A percentile compares a stretch with the other conserved stretches of the same genome.
Evolutionary conservation across 1,140 invertebrate genomes (phyloP).

Genomic region (Vanessa atalanta): DNA sequence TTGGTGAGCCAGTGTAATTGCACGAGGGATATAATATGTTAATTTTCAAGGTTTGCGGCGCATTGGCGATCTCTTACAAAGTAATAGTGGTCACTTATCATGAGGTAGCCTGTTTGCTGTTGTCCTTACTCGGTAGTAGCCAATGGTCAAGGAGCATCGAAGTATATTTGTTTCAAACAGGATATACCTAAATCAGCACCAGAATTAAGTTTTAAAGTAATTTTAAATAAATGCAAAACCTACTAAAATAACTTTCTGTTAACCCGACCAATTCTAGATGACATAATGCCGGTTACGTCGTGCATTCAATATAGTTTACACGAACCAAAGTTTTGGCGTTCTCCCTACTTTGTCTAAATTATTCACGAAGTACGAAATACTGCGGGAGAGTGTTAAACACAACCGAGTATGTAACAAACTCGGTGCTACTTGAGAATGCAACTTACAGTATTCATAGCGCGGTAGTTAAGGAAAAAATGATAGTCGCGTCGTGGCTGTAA

Average conservation of each 20-base stretch:
- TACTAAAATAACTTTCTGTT: neutral
- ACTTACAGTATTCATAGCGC: conserved; percentile 51
- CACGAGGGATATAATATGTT: too few species aligned
- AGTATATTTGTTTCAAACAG: too few species aligned
- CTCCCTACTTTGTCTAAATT: neutral
- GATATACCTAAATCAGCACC: too few species aligned
- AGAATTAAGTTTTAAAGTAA: too few species aligned
- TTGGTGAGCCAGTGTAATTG: too few species aligned
- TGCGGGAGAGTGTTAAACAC: neutral
- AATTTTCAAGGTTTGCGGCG: too few species aligned
- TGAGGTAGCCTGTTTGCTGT: too few species aligned
- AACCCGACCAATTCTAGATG: neutral
- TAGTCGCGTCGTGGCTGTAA: conserved; percentile 49
- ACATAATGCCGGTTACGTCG: neutral
- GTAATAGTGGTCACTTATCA: too few species aligned
- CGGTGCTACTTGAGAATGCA: neutral
- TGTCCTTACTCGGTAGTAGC: too few species aligned
- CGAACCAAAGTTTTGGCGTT: neutral
- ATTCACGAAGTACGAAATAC: neutral
- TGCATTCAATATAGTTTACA: neutral
- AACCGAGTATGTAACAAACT: neutral
- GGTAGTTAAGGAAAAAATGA: conserved; percentile 46
- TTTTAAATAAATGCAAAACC: too few species aligned
- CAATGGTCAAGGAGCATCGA: too few species aligned
- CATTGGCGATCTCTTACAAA: too few species aligned